Evolutionary conservation across 2,888 invertebrate species (phyloP).

Genomic region (Napeogenes inachia): DNA sequence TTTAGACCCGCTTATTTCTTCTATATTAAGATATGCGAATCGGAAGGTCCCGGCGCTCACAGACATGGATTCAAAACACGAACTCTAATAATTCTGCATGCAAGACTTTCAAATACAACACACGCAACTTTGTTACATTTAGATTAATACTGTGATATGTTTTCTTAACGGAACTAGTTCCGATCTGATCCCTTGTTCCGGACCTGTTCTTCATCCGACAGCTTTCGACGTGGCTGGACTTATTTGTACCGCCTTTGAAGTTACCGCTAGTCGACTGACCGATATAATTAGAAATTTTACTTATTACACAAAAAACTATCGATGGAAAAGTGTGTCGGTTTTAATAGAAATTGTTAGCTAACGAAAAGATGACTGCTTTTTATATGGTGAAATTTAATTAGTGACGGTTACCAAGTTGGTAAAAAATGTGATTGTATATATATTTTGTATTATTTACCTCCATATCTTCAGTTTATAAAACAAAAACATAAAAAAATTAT

Average conservation of each 20-base stretch:
- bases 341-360: neutral
- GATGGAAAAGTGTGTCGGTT: constrained; percentile 16
- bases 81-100: too few species aligned
- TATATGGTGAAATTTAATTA: neutral
- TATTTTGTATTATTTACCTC: neutral
- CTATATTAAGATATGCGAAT: too few species aligned
- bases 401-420: neutral
- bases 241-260: constrained; percentile 27
- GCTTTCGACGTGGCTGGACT: constrained; percentile 45
- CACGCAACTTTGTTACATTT: too few species aligned
- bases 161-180: too few species aligned
- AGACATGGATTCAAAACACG: too few species aligned
- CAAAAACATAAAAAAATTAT: neutral
- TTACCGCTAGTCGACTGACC: constrained; percentile 10
- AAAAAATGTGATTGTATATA: neutral
- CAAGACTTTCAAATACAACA: too few species aligned
- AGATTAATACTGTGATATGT: too few species aligned
- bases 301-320: constrained; percentile 13
- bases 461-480: neutral
- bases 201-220: constrained; percentile 36
- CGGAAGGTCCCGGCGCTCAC: too few species aligned
- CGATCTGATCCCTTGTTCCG: neutral
- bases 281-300: constrained; percentile 13
- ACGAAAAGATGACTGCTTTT: neutral
- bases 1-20: too few species aligned